Conservation (phyloP, 2,888 invertebrate species). For the Apodemia hepburni region DNA sequence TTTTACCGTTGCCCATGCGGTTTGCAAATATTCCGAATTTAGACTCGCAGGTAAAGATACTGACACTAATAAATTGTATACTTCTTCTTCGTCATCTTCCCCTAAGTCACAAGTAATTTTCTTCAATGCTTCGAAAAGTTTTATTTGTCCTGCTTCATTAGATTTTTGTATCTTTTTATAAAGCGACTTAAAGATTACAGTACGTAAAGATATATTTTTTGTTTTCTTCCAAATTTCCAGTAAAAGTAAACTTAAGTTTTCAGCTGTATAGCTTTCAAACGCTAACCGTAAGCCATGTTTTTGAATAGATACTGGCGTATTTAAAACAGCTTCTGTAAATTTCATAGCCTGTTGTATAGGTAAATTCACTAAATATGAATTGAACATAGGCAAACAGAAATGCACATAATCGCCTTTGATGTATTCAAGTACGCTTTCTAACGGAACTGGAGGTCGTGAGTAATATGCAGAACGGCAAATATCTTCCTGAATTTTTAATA, state of each 20-base stretch:
- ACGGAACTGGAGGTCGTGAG: slow-evolving; percentile 48
- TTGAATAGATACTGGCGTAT: slow-evolving; percentile 48
- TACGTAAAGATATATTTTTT: slow-evolving; percentile 46
- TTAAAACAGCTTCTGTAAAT: slow-evolving; percentile 43
- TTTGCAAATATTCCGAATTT: slow-evolving; percentile 37
- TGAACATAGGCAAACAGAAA: slow-evolving; percentile 45
- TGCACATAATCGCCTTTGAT: slow-evolving; percentile 50
- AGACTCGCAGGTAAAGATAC: slow-evolving; percentile 37
- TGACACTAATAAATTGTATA: slow-evolving; percentile 39
- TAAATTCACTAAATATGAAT: slow-evolving; percentile 38
- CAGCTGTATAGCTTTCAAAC: slow-evolving; percentile 42
- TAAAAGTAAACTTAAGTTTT: slow-evolving; percentile 40
- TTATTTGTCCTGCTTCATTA: slow-evolving; percentile 30
- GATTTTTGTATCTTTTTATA: slow-evolving; percentile 36
- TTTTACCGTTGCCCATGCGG: slow-evolving; percentile 42
- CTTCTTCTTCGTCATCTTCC: slow-evolving; percentile 45
- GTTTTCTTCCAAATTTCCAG: slow-evolving; percentile 44
- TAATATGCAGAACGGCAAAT: slow-evolving; percentile 45
- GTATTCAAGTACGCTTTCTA: slow-evolving; percentile 39
- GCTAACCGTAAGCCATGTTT: slow-evolving; percentile 53
- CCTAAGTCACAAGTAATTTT: slow-evolving; percentile 40
- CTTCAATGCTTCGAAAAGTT: slow-evolving; percentile 43
- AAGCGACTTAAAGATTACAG: slow-evolving; percentile 42
- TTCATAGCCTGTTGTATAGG: slow-evolving; percentile 30
- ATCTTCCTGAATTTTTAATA: slow-evolving; percentile 40